phyloP scores from a whole-genome alignment of 2,113 vertebrate genomes.

The Amia ocellicauda region DNA sequence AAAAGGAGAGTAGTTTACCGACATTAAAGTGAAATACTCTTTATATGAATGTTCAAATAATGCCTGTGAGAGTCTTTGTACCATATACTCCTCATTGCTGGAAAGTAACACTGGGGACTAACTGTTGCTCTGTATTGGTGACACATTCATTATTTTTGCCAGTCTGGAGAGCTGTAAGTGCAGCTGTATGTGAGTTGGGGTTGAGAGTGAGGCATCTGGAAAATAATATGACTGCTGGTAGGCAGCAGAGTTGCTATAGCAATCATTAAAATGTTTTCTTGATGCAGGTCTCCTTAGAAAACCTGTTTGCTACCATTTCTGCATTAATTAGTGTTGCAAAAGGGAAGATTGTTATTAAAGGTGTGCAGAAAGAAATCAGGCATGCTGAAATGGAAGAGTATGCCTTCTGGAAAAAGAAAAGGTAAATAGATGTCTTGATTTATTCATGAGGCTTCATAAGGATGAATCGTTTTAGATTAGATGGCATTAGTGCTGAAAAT shows the following conservation, averaged over 20 bases:
- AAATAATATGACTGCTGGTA: conserved; percentile 26
- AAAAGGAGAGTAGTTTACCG: too few relatives aligned
- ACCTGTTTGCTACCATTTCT: conserved; percentile 47
- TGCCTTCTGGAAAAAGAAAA: conserved; percentile 47
- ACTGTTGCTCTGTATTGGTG: not conserved
- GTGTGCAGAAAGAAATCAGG: conserved; percentile 43
- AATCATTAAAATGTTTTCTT: conserved; percentile 20
- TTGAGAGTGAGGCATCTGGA: conserved; percentile 20
- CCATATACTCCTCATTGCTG: too few relatives aligned
- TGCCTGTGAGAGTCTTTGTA: too few relatives aligned
- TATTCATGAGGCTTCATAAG: too few relatives aligned
- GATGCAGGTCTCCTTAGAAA: conserved; percentile 43
- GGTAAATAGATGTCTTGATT: conserved; percentile 36
- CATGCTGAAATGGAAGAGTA: conserved; percentile 51
- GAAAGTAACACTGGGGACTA: not conserved
- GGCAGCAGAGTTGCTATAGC: conserved; percentile 42
- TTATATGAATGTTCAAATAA: too few relatives aligned
- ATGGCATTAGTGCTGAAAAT: too few relatives aligned
- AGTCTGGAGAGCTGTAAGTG: too few relatives aligned
- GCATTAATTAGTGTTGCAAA: conserved; percentile 45
- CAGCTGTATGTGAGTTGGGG: not conserved
- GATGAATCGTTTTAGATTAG: too few relatives aligned
- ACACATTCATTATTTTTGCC: not conserved
- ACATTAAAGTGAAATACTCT: too few relatives aligned
- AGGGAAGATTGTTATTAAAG: conserved; percentile 46